These are phyloP conservation scores for Neotragus moschatus DNA, from an alignment of 2,113 vertebrate genomes.

Conservation along the genomic window DNA sequence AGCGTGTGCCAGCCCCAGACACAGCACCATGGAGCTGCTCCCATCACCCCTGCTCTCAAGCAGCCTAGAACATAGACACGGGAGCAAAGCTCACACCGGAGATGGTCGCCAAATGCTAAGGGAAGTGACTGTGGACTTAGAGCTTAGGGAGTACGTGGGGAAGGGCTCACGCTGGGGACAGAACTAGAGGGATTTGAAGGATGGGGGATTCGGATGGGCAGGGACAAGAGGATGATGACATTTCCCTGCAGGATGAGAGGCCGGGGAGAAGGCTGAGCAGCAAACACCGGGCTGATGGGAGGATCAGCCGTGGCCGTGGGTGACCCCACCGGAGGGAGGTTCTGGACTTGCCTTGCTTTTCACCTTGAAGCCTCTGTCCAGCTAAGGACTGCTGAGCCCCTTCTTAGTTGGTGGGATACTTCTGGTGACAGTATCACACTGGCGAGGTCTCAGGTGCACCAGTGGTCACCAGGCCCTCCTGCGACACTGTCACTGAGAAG, in stretches of 20 bases:
- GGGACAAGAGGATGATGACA: not conserved
- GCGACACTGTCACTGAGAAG: fast-evolving
- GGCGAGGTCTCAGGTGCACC: not conserved
- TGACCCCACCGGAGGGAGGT: not conserved
- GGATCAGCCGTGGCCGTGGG: not conserved
- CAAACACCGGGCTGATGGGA: fast-evolving
- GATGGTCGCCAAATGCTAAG: not conserved
- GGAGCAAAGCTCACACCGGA: not conserved
- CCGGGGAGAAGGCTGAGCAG: not conserved
- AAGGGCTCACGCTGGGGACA: not conserved
- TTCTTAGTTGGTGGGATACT: not conserved
- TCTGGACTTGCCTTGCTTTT: too few relatives aligned
- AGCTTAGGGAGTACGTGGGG: too few relatives aligned
- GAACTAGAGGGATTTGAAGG: not conserved
- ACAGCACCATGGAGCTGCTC: not conserved
- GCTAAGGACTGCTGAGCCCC: not conserved
- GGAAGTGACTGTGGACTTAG: not conserved
- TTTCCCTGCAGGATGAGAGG: fast-evolving
- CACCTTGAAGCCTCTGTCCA: not conserved
- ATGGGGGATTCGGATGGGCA: fast-evolving
- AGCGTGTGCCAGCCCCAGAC: fast-evolving
- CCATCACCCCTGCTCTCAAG: not conserved
- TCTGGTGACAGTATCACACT: not conserved
- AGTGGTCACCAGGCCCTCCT: not conserved
- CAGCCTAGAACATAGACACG: not conserved